Base-by-base conservation (phyloP, 64 coral and sea anemone species). In the Hydrozoanthus tunicans region DNA sequence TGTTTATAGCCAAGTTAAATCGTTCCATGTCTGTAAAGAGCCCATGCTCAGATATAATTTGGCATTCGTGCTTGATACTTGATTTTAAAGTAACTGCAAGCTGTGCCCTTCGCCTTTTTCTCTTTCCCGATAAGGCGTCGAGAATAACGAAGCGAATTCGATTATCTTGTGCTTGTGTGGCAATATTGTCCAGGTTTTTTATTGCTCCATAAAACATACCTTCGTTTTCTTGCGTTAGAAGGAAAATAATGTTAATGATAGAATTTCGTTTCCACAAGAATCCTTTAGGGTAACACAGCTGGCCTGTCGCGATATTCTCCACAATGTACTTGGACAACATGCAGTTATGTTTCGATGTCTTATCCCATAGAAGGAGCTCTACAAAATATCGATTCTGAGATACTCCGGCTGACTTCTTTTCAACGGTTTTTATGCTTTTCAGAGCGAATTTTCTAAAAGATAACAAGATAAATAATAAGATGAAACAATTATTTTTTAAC, bases 201-300 rank as follows among this genome's bases (percentile, higher is more conserved):
- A 83, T 64, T 52, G 63, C 61, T 20, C 81, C 53, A 67, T 83
- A 56, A 68, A 83, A 64, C 81, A 83, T 68, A 6, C 51, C 53
- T 32, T 68, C 81, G 51, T 55, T 83, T 43, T 83, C 51, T 51
- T 68, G 81, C 67, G 81, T 83, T n/a, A 83, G 60, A 9, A 68
- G 32, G 17, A 83, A 15, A 7, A 83, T 83, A 5, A 83, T 64
- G 15, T 83, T 67, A 17, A 83, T 83, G 43, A 68, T 20, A 5
- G 81, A 52, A 15, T 83, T 66, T 68, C 62, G 43, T 62, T 83
- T 83, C 81, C 81, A 83, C 61, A 68, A 32, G 62, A 83, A 83
- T 53, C 62, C 81, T 15, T 13, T 17, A 51, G 81, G 62, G 9
- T 66, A 83, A 55, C 81, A 83, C 15, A 83, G 15, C 11, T 83